phyloP scores from a whole-genome alignment of 2,113 vertebrate genomes.

The Bufo gargarizans region DNA sequence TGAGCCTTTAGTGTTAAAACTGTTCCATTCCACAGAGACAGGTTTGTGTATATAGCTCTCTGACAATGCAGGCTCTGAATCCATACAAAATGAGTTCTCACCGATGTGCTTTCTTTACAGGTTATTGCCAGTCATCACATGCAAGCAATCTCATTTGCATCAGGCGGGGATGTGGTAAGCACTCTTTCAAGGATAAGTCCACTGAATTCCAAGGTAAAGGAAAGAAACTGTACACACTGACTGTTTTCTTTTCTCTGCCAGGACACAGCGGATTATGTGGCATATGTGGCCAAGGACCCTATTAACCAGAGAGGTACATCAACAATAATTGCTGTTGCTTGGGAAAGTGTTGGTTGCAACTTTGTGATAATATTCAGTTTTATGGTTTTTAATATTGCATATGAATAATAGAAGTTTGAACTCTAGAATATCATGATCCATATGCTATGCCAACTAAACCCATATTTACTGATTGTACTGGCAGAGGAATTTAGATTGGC shows the following conservation, averaged over 20 bases:
- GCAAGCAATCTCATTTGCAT: conserved; percentile 88
- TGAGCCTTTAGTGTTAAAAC: no score
- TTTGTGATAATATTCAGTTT: not conserved
- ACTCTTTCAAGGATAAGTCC: not conserved
- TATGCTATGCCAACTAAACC: not conserved
- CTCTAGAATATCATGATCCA: not conserved
- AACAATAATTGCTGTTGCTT: not conserved
- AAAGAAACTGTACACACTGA: not conserved
- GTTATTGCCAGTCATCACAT: conserved; percentile 89
- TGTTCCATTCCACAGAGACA: no score
- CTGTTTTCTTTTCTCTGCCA: conserved; percentile 62
- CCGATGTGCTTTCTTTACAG: conserved; percentile 61
- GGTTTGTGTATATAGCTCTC: no score
- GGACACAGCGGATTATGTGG: conserved; percentile 85
- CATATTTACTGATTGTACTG: not conserved
- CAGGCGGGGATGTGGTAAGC: conserved; percentile 85
- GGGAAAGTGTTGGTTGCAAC: not conserved
- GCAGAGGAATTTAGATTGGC: not conserved
- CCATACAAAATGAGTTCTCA: not conserved
- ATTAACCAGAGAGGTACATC: conserved; percentile 82
- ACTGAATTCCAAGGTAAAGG: not conserved
- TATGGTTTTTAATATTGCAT: not conserved
- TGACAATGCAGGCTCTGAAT: not conserved
- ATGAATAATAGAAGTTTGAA: not conserved
- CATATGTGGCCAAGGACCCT: conserved; percentile 82